Evolutionary conservation across 2,113 vertebrate species (phyloP).

Genomic region (Chaetodon trifascialis): DNA sequence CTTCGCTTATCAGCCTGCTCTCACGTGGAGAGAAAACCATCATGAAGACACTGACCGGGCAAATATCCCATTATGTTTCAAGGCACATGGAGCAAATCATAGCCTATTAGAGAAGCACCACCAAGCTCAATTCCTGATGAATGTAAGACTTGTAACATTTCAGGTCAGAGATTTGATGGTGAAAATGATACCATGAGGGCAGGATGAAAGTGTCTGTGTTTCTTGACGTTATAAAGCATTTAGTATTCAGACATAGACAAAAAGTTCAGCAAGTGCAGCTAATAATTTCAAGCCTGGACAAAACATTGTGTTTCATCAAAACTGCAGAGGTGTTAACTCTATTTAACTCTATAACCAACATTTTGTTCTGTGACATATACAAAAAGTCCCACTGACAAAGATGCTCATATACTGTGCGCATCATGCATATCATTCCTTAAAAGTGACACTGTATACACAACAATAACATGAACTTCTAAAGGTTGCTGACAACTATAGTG

Average conservation of each 20-base stretch:
- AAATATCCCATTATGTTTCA: constrained; percentile 31
- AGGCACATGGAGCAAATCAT: constrained; percentile 66
- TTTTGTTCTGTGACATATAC: background rate
- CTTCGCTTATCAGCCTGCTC: background rate
- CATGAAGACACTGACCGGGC: background rate
- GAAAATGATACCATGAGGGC: background rate
- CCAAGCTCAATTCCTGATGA: background rate
- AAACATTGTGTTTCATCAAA: background rate
- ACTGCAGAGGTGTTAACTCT: background rate
- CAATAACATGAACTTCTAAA: constrained; percentile 1
- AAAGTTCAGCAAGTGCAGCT: constrained; percentile 14
- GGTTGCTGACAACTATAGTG: background rate
- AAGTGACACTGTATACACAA: constrained; percentile 14
- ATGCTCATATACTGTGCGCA: background rate
- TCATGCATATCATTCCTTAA: constrained; percentile 20
- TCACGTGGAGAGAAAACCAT: background rate
- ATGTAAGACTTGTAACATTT: background rate
- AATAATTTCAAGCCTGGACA: constrained; percentile 5
- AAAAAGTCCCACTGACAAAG: constrained; percentile 7
- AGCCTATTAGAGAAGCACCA: constrained; percentile 10
- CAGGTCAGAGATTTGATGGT: background rate
- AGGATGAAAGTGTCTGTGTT: background rate
- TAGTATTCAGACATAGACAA: background rate
- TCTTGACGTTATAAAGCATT: background rate
- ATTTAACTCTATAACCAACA: background rate